Conservation (phyloP, 2,888 invertebrate genomes). For the Cephus runcator region DNA sequence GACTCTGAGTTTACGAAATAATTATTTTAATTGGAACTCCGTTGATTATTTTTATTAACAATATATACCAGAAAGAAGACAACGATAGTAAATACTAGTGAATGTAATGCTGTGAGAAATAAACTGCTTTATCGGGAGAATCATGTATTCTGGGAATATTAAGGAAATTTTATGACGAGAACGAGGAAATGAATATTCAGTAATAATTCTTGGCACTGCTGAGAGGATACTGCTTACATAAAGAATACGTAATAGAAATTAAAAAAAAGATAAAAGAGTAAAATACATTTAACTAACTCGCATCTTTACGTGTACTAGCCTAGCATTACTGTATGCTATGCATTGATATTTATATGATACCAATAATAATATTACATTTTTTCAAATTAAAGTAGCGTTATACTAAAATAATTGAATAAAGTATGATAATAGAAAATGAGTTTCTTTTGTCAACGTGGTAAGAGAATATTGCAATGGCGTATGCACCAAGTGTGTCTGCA, state of each 20-base stretch:
- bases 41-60: background rate
- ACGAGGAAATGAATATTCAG: background rate
- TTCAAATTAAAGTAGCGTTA: background rate
- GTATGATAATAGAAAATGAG: background rate
- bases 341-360: background rate
- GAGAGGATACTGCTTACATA: too few relatives aligned
- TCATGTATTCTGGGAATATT: background rate
- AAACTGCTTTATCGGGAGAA: background rate
- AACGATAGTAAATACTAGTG: background rate
- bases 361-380: background rate
- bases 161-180: background rate
- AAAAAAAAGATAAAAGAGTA: background rate
- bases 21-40: background rate
- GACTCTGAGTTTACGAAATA: background rate
- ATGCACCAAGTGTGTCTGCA: background rate
- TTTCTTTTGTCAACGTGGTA: background rate
- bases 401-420: background rate
- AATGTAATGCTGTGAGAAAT: background rate
- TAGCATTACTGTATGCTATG: background rate
- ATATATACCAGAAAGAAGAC: background rate
- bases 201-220: background rate
- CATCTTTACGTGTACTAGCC: background rate
- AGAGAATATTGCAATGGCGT: background rate
- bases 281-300: background rate
- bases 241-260: too few relatives aligned